These are phyloP conservation scores for Orchesella flavescens DNA, from an alignment of 2,888 invertebrate genomes.

Conservation along the genomic window DNA sequence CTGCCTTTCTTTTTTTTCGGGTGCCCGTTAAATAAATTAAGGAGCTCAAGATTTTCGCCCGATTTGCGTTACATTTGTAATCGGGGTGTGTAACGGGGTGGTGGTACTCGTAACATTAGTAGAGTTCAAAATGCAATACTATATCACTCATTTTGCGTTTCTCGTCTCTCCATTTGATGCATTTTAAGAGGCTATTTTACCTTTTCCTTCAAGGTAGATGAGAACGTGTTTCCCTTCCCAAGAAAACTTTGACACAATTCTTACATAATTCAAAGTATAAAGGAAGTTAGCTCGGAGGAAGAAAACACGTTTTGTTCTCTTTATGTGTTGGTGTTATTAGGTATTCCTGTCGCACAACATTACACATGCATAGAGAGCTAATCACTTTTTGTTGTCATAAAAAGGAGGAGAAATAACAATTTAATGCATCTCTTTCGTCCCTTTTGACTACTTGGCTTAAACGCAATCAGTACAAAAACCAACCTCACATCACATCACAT, in stretches of 20 bases:
- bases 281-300: conserved; percentile 6
- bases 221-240: conserved; percentile 30
- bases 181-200: conserved; percentile 59
- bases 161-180: conserved; percentile 36
- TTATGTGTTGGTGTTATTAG: conserved; percentile 3
- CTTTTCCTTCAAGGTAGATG: not conserved
- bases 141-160: too few relatives aligned
- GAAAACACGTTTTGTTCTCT: conserved; percentile 18
- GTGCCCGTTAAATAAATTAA: conserved; percentile 31
- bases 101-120: not conserved
- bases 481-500: too few relatives aligned
- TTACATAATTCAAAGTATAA: conserved; percentile 44
- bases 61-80: conserved; percentile 36
- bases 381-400: conserved; percentile 56
- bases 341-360: not conserved
- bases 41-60: conserved; percentile 7
- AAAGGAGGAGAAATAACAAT: conserved; percentile 50
- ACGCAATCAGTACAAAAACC: too few relatives aligned
- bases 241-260: conserved; percentile 30
- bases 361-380: conserved; percentile 40
- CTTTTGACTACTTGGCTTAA: conserved; percentile 43
- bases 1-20: not conserved
- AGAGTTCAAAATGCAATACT: too few relatives aligned
- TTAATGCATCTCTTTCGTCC: conserved; percentile 39
- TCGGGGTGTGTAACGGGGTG: not conserved